These are phyloP conservation scores for Sialis fuliginosa DNA, from an alignment of 2,888 invertebrate species.

Conservation along the genomic window DNA sequence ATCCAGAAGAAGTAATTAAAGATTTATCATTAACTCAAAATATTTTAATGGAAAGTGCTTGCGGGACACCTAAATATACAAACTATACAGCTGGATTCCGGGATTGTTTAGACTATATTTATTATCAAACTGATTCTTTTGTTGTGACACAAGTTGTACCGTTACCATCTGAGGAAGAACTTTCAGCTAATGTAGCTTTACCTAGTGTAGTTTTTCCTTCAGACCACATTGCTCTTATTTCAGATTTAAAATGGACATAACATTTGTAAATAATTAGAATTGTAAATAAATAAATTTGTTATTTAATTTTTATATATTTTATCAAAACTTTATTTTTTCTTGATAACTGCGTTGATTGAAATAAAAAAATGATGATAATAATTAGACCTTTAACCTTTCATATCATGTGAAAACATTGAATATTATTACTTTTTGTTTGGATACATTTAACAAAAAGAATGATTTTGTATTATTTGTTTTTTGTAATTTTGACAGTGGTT, in stretches of 20 bases:
- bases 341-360: not conserved
- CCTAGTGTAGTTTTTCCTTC: slow-evolving; percentile 86
- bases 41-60: slow-evolving; percentile 55
- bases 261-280: not conserved
- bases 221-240: slow-evolving; percentile 79
- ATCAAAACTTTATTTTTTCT: not conserved
- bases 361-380: too few relatives aligned
- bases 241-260: slow-evolving; percentile 46
- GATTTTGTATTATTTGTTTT: too few relatives aligned
- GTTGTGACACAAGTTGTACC: slow-evolving; percentile 56
- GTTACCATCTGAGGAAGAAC: slow-evolving; percentile 59
- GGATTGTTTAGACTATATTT: slow-evolving; percentile 87
- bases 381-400: too few relatives aligned
- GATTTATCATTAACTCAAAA: slow-evolving; percentile 46
- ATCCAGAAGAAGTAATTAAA: slow-evolving; percentile 41
- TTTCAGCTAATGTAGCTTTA: slow-evolving; percentile 54
- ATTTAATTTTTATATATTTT: not conserved
- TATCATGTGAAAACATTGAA: slow-evolving; percentile 13
- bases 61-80: slow-evolving; percentile 70
- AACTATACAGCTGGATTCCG: slow-evolving; percentile 73
- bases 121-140: slow-evolving; percentile 48
- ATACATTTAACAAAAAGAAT: too few relatives aligned
- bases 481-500: too few relatives aligned
- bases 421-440: too few relatives aligned
- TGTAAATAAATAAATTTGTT: not conserved